Evolutionary conservation across 2,888 invertebrate species (phyloP).

Genomic region (Cryptocheilus praepositus): DNA sequence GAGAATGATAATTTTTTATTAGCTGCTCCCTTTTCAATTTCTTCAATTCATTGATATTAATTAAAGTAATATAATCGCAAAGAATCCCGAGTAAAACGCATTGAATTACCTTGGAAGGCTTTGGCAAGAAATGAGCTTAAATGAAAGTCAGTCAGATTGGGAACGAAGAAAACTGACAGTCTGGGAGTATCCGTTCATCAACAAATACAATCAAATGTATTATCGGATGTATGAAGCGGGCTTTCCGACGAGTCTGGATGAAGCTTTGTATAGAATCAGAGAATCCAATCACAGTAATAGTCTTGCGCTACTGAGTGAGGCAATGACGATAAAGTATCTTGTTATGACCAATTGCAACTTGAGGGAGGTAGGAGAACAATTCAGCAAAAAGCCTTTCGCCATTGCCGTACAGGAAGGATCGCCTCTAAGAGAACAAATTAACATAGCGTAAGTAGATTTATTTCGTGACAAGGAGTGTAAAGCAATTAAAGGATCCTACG

Average conservation of each 20-base stretch:
- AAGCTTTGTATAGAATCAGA: constrained; percentile 85
- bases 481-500: too few species aligned
- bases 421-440: constrained; percentile 94
- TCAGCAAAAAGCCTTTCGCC: constrained; percentile 97
- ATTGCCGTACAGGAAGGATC: constrained; percentile 98
- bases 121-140: constrained; percentile 98
- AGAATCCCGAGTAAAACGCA: not conserved
- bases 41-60: too few species aligned
- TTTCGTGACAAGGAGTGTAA: too few species aligned
- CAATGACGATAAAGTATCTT: constrained; percentile 91
- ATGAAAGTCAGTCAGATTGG: constrained; percentile 92
- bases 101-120: constrained; percentile 80
- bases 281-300: constrained; percentile 85
- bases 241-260: constrained; percentile 86
- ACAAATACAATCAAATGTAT: constrained; percentile 99
- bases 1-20: too few species aligned
- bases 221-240: constrained; percentile 92
- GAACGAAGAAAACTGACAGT: constrained; percentile 96
- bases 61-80: too few species aligned
- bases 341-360: constrained; percentile 91
- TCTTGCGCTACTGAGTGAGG: constrained; percentile 95
- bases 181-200: constrained; percentile 99
- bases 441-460: constrained; percentile 87
- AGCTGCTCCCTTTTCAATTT: too few species aligned
- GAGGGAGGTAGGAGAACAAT: constrained; percentile 96